Evolutionary conservation across 2,888 invertebrate species (phyloP), one percentile per base, ranked within the genome.

Genomic region (Drosophila subsilvestris): DNA sequence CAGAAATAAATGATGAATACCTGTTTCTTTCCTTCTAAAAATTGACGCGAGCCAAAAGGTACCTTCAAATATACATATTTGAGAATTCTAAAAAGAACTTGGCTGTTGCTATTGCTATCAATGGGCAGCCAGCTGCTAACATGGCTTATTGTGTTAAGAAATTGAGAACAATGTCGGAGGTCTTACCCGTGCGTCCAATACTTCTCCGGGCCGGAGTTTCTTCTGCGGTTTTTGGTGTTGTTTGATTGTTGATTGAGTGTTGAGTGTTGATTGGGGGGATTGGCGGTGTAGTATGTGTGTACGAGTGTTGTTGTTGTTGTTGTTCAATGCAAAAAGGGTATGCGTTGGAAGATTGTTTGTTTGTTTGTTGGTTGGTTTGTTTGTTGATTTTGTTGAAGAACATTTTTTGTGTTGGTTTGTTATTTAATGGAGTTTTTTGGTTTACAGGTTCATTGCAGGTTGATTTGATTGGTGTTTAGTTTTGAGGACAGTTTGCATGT

Each of bases 121-220:
- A 27, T 9, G 9, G 1, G 27, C 8, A 27, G 27, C 27, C 2
- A 32, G 45, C 49, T 47, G 29, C 10, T 37, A 49, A 32, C 53
- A 14, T 20, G 53, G 53, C 18, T 48, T 54, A 32, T 48, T 37
- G 37, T 47, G 20, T 47, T 29, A 12, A 20, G 48, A 29, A 45
- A 45, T 75, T 63, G 69, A 55, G 53, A 66, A 54, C 66, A 67
- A 57, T 59, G 68, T 61, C 55, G 47, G 49, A 66, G 67, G 58
- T 79, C 93, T 96, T 96, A 98, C 97, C 97, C 97, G 96, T 95
- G 96, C 96, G 93, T 97, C 97, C 94, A 97, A 93, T 93, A 98
- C 96, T 95, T 97, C 97, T 93, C 97, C 97, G 90, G 97, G 97
- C 91, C 97, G 97, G 93, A 97, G 96, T 95, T 97, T 90, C 87